Percentiles rank a stretch among this genome's conserved stretches.
Conservation (phyloP, 2,797 vertebrate species). For the Telmatherina bonti region DNA sequence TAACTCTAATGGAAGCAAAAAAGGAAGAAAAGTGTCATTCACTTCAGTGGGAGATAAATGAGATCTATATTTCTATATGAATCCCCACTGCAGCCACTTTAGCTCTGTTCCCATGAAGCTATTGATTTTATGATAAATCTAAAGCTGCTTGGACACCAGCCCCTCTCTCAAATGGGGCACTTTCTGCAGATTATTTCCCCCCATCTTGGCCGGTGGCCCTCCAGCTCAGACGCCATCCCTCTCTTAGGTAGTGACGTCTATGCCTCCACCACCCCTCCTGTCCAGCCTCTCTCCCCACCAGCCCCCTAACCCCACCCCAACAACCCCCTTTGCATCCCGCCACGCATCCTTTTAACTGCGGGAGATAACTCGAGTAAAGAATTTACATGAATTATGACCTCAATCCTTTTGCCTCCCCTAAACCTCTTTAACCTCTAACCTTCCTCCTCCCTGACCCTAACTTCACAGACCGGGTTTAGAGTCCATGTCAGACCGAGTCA, state of each 20-base stretch:
- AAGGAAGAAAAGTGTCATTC: slow-evolving; percentile 20
- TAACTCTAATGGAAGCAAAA: slow-evolving; percentile 2
- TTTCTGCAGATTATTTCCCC: slow-evolving; percentile 76
- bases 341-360: slow-evolving; percentile 43
- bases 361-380: slow-evolving; percentile 36
- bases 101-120: slow-evolving; percentile 42
- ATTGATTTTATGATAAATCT: slow-evolving; percentile 80
- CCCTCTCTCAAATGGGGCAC: slow-evolving; percentile 66
- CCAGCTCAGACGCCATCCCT: slow-evolving; percentile 64
- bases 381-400: slow-evolving; percentile 38
- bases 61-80: slow-evolving; percentile 41
- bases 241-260: slow-evolving; percentile 57
- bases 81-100: slow-evolving; percentile 37
- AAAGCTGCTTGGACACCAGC: slow-evolving; percentile 43
- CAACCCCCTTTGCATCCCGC: background rate
- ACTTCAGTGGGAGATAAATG: slow-evolving; percentile 34
- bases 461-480: slow-evolving; percentile 86
- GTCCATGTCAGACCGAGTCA: slow-evolving; percentile 85
- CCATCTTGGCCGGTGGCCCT: slow-evolving; percentile 66
- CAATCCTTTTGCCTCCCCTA: slow-evolving; percentile 4
- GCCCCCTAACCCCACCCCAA: slow-evolving; percentile 18
- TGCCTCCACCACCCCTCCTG: slow-evolving; percentile 13
- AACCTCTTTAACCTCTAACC: slow-evolving; percentile 16
- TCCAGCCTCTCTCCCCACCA: slow-evolving; percentile 16
- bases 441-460: background rate